Evolutionary conservation across 2,113 vertebrate species (phyloP).

Genomic region (Coturnix japonica): DNA sequence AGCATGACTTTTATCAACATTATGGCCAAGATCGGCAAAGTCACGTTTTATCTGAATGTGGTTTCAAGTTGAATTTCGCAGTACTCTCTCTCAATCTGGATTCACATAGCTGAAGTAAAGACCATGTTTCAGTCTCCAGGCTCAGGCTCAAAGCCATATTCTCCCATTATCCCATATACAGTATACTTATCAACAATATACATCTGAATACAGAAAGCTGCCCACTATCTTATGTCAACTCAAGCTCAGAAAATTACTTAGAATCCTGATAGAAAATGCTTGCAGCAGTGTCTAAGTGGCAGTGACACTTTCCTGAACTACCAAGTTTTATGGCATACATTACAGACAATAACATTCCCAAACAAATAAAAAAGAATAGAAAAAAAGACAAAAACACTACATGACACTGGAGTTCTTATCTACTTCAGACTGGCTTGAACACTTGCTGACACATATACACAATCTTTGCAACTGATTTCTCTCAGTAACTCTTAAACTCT

Average conservation of each 20-base stretch:
- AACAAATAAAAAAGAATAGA: background rate
- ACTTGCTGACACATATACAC: background rate
- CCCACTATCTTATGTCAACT: background rate
- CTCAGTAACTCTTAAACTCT: background rate
- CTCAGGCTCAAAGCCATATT: fast-evolving
- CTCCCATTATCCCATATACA: background rate
- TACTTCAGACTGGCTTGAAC: background rate
- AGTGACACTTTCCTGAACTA: background rate
- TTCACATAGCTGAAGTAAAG: background rate
- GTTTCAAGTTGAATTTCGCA: background rate
- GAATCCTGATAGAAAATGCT: background rate
- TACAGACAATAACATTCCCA: background rate
- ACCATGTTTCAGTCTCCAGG: background rate
- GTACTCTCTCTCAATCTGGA: background rate
- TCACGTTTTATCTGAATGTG: background rate
- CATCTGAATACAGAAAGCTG: background rate
- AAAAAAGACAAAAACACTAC: too few relatives aligned
- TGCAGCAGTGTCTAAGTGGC: background rate
- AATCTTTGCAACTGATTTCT: background rate
- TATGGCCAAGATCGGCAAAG: background rate
- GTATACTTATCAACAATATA: background rate
- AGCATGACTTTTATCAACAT: background rate
- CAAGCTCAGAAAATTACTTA: background rate
- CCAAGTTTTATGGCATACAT: background rate
- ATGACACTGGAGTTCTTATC: background rate